Evolutionary conservation across 2,113 vertebrate genomes (phyloP).

Genomic region (Chloropsis cyanopogon): DNA sequence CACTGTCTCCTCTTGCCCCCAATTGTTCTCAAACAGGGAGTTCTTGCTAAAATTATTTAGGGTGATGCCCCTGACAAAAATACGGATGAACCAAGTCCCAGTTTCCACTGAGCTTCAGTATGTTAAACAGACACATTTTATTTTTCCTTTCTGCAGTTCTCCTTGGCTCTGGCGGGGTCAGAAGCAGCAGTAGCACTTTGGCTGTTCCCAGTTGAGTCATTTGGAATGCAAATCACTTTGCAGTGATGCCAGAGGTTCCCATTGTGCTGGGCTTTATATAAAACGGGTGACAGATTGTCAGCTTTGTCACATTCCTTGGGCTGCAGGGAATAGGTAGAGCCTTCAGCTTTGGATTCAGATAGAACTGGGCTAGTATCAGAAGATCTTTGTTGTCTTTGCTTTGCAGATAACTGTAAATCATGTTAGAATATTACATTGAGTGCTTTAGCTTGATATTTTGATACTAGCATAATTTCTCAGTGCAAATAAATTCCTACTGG

Average conservation of each 20-base stretch:
- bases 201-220: conserved; percentile 46
- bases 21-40: conserved; percentile 37
- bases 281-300: conserved; percentile 27
- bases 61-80: conserved; percentile 60
- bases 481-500: background rate
- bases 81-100: conserved; percentile 39
- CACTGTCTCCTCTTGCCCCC: conserved; percentile 9
- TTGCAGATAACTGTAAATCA: background rate
- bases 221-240: conserved; percentile 53
- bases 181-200: conserved; percentile 52
- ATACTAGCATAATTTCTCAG: background rate
- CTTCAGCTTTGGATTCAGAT: background rate
- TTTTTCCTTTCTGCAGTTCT: conserved; percentile 44
- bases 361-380: background rate
- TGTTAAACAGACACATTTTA: conserved; percentile 20
- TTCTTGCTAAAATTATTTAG: conserved; percentile 62
- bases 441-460: background rate
- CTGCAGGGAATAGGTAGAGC: conserved; percentile 6
- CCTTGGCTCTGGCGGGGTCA: conserved; percentile 47
- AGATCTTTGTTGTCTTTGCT: background rate
- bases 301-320: conserved; percentile 15
- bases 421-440: background rate
- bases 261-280: conserved; percentile 47
- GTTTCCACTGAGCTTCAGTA: conserved; percentile 30
- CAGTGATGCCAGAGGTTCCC: conserved; percentile 48